These are phyloP conservation scores for Chloroceryle inda DNA, from an alignment of 2,797 vertebrate species.

Conservation along the genomic window DNA sequence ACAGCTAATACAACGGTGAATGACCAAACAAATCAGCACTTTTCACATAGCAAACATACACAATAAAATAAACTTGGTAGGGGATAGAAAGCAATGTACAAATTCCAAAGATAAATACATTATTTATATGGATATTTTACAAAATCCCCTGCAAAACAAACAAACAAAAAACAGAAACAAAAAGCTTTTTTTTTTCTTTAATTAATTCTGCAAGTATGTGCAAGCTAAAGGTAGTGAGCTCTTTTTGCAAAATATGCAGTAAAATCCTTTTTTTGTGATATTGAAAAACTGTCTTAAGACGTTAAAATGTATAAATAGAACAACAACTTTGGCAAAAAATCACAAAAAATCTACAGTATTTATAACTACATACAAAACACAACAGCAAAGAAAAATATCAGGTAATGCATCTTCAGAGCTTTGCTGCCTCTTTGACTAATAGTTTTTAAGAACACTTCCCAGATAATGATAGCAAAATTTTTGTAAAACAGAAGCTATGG, in stretches of 20 bases:
- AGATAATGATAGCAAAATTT: slow-evolving; percentile 87
- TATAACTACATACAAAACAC: slow-evolving; percentile 93
- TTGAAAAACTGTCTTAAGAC: slow-evolving; percentile 93
- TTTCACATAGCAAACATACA: slow-evolving; percentile 94
- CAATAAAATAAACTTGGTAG: slow-evolving; percentile 90
- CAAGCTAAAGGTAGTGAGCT: slow-evolving; percentile 91
- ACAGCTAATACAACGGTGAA: slow-evolving; percentile 90
- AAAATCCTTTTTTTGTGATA: slow-evolving; percentile 84
- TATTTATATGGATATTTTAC: slow-evolving; percentile 99
- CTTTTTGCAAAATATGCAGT: slow-evolving; percentile 88
- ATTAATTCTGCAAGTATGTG: slow-evolving; percentile 87
- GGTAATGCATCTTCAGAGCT: slow-evolving; percentile 88
- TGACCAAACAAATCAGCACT: slow-evolving; percentile 89
- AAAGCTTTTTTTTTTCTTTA: slow-evolving; percentile 80
- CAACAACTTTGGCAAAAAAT: slow-evolving; percentile 88
- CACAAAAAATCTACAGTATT: slow-evolving; percentile 90
- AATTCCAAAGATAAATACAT: slow-evolving; percentile 98
- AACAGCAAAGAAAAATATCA: slow-evolving; percentile 90
- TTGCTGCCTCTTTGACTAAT: slow-evolving; percentile 83
- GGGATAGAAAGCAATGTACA: slow-evolving; percentile 91
- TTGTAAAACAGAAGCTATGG: slow-evolving; percentile 74
- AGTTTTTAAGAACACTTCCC: slow-evolving; percentile 85
- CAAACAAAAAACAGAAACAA: slow-evolving; percentile 72
- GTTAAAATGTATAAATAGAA: slow-evolving; percentile 95
- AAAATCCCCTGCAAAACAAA: slow-evolving; percentile 89